Conservation (phyloP, 2,888 invertebrate genomes). For the Cecidostiba fungosa region DNA sequence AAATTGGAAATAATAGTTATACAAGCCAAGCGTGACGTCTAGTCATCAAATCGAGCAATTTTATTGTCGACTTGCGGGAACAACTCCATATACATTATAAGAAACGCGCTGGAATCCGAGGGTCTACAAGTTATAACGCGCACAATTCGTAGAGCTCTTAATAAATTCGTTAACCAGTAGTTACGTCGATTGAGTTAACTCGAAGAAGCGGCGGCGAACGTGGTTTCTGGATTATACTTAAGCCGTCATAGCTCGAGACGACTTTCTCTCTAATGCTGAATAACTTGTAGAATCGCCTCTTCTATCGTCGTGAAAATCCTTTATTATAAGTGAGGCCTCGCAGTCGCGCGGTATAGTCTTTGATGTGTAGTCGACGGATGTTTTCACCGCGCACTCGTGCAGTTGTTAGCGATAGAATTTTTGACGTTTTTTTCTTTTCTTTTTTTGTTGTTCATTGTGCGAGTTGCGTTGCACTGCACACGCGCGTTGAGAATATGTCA, state of each 20-base stretch:
- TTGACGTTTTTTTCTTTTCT: not conserved
- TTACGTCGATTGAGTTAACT: constrained; percentile 72
- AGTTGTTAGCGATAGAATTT: not conserved
- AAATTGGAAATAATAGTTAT: constrained; percentile 3
- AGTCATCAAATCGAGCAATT: not conserved
- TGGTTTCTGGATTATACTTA: constrained; percentile 68
- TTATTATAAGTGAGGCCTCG: constrained; percentile 1
- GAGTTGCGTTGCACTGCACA: not conserved
- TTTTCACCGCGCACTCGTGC: not conserved
- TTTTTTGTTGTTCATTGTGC: not conserved
- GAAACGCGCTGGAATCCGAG: not conserved
- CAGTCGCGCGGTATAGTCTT: not conserved
- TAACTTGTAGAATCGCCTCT: not conserved
- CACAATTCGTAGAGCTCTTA: constrained; percentile 51
- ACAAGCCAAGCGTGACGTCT: not conserved
- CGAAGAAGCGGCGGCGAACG: constrained; percentile 61
- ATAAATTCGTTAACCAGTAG: constrained; percentile 71
- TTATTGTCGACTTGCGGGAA: not conserved
- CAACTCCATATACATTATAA: not conserved
- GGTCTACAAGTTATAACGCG: not conserved
- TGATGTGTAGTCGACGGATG: constrained; percentile 4
- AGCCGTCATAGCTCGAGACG: constrained; percentile 45
- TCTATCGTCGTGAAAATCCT: not conserved
- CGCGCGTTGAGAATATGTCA: not conserved
- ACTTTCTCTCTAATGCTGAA: constrained; percentile 1